These are phyloP conservation scores for Naso thynnoides DNA, from an alignment of 2,797 vertebrate genomes.

Conservation along the genomic window DNA sequence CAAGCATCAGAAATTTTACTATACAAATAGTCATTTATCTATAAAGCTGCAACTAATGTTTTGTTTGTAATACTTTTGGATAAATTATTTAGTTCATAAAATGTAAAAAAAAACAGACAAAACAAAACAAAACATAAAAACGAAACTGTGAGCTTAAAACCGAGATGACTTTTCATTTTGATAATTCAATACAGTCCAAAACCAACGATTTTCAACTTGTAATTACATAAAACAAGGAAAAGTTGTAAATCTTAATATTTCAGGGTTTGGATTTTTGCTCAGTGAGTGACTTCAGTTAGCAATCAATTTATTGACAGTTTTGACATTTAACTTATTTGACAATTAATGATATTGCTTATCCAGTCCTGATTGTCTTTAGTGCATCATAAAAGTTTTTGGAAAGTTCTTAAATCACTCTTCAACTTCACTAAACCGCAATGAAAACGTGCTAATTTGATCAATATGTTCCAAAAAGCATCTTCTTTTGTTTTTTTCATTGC, in stretches of 20 bases:
- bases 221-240: not conserved
- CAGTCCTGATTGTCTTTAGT: not conserved
- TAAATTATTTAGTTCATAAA: not conserved
- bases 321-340: not conserved
- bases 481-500: not conserved
- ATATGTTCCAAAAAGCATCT: not conserved
- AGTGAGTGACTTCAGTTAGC: not conserved
- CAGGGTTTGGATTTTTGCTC: not conserved
- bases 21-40: no score
- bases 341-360: not conserved
- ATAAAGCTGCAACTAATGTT: not conserved
- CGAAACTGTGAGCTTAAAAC: no score
- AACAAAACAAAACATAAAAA: no score
- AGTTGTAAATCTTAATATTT: not conserved
- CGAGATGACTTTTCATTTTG: no score
- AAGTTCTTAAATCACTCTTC: not conserved
- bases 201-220: not conserved
- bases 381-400: not conserved
- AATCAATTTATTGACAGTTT: not conserved
- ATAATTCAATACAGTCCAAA: not conserved
- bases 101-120: not conserved
- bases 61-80: not conserved
- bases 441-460: not conserved
- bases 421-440: not conserved
- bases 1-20: no score